Percentiles rank a stretch among this genome's conserved stretches.
These are phyloP conservation scores for Rhabdornis inornatus DNA, from an alignment of 2,113 vertebrate genomes.

Conservation along the genomic window DNA sequence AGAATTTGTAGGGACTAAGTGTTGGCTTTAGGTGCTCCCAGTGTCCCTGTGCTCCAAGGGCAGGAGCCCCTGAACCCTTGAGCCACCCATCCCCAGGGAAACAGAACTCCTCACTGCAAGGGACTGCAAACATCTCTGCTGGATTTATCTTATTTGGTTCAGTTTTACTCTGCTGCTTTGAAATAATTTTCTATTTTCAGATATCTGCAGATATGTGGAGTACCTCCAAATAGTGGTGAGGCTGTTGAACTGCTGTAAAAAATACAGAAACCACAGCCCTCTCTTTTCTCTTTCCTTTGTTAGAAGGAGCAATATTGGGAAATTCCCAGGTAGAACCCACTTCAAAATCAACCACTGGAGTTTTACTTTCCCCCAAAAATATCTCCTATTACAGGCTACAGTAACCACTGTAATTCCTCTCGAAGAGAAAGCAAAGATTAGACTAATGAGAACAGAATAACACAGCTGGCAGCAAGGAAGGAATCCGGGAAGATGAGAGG, in stretches of 20 bases:
- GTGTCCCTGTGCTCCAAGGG: background rate
- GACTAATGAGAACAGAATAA: background rate
- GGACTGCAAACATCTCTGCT: background rate
- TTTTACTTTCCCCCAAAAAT: background rate
- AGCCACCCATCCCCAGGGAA: background rate
- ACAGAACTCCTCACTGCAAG: background rate
- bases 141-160: background rate
- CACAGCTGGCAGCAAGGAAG: background rate
- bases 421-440: background rate
- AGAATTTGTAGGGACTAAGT: background rate
- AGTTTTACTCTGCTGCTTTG: background rate
- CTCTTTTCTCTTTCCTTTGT: background rate
- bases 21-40: background rate
- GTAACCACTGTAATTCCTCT: background rate
- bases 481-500: background rate
- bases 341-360: background rate
- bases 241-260: background rate
- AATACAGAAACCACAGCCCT: background rate
- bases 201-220: background rate
- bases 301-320: background rate
- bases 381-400: background rate
- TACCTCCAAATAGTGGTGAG: background rate
- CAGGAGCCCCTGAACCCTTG: accelerated
- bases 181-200: background rate
- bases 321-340: background rate